Percentiles rank a stretch among this genome's conserved stretches.
Conservation (phyloP, 1,140 invertebrate genomes). For the Cecropterus lyciades region DNA sequence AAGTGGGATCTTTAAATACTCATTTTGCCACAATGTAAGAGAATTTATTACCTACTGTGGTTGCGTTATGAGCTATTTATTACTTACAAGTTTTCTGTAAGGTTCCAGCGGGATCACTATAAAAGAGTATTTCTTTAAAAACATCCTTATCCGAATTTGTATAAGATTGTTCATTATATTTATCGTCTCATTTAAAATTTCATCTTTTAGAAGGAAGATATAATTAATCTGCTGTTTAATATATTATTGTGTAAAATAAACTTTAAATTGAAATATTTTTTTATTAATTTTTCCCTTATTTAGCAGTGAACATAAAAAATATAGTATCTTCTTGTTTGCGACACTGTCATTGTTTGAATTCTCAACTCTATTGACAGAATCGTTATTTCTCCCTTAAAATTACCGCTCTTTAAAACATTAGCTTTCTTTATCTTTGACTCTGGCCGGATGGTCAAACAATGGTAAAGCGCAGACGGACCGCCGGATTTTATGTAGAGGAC, state of each 20-base stretch:
- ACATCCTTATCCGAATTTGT: too few species aligned
- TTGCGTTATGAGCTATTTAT: slow-evolving; percentile 54
- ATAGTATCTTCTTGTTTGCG: not conserved
- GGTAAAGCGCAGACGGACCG: slow-evolving; percentile 52
- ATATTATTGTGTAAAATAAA: too few species aligned
- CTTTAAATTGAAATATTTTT: too few species aligned
- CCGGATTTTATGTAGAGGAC: slow-evolving; percentile 48
- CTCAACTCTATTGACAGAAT: slow-evolving; percentile 2
- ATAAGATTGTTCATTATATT: too few species aligned
- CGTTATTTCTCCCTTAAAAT: slow-evolving; percentile 2
- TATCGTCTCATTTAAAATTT: too few species aligned
- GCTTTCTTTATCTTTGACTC: not conserved
- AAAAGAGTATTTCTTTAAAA: too few species aligned
- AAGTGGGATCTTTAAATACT: slow-evolving; percentile 25
- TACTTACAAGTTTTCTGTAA: slow-evolving; percentile 41
- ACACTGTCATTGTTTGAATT: not conserved
- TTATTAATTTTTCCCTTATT: too few species aligned
- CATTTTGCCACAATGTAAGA: slow-evolving; percentile 31
- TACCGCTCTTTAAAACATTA: not conserved
- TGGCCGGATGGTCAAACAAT: slow-evolving; percentile 37
- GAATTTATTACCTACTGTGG: slow-evolving; percentile 46
- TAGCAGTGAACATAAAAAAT: too few species aligned
- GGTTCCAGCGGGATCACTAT: too few species aligned
- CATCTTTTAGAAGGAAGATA: too few species aligned
- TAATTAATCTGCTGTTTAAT: too few species aligned